Evolutionary conservation across 2,113 vertebrate genomes (phyloP), one percentile per base, ranked within the genome.

Genomic region (Picathartes gymnocephalus): DNA sequence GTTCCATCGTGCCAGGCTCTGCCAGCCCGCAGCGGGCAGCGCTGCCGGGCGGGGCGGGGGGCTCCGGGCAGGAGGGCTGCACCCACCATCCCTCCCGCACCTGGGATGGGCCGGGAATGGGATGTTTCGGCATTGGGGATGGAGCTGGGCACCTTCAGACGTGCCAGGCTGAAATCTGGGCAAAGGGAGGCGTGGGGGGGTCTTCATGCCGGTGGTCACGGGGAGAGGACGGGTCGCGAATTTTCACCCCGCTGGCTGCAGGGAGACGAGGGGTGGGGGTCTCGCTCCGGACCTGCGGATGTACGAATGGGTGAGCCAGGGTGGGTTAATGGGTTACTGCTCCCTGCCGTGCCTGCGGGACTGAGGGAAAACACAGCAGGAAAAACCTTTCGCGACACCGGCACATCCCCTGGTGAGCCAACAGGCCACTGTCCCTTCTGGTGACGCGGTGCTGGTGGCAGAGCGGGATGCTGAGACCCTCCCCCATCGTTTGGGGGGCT

Each of bases 351-450:
- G 9, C 37, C 31, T 6, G 64, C 0, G 13, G 42, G 7, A 3
- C 2, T 2, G 21, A 24, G 57, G 22, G 11, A 12, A 44, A 90
- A 27, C 40, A 13, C 60, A 0, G 64, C 12, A 3, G 44, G 69
- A 64, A 53, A 71, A 94, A 20, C 70, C 33, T 28, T 65, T 53
- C 28, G 54, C 64, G 56, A 35, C 58, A 0, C 50, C 4, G 76
- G n/a, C 40, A 4, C 37, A 40, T 23, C 37, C 72, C 57, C 23
- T 1, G 2, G 25, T 0, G 21, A 64, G 68, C 88, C 30, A 27
- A 12, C 40, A 50, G 42, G 37, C 81, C 51, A 0, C 2, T 0
- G 33, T 35, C 37, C 39, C 70, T 77, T 39, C 42, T 0, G 5
- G 69, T 17, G 53, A 7, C 48, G 2, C 3, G 4, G 42, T 4